Conservation (phyloP, 2,888 invertebrate species). For the Idaea biselata region DNA sequence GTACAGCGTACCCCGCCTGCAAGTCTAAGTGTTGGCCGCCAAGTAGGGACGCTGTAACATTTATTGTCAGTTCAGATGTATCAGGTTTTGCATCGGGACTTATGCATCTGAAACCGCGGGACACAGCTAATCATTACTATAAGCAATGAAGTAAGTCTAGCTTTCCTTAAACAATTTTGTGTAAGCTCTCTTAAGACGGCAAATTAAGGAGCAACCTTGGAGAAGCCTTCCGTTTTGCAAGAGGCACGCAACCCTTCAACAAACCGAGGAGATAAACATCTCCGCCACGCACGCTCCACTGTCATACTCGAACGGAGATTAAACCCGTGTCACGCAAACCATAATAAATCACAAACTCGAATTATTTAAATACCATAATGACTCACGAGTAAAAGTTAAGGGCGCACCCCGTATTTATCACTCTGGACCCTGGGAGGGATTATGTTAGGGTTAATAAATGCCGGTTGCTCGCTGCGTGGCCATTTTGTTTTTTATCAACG, state of each 20-base stretch:
- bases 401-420: conserved; percentile 71
- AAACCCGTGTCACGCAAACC: conserved; percentile 59
- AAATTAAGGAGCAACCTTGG: background rate
- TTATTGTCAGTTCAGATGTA: too few species aligned
- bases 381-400: conserved; percentile 67
- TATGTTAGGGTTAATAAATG: conserved; percentile 74
- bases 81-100: too few species aligned
- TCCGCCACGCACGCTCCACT: conserved; percentile 34
- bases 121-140: too few species aligned
- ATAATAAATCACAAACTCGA: conserved; percentile 73
- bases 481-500: conserved; percentile 69
- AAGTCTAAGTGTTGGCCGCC: too few species aligned
- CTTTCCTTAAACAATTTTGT: background rate
- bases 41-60: too few species aligned
- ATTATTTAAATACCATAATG: conserved; percentile 81
- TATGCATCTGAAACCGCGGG: too few species aligned
- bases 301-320: conserved; percentile 47
- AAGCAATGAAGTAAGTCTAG: too few species aligned
- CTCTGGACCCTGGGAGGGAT: conserved; percentile 60
- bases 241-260: conserved; percentile 21
- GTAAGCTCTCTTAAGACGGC: background rate
- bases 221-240: background rate
- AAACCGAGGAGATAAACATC: conserved; percentile 26
- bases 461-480: conserved; percentile 49
- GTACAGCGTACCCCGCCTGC: too few species aligned